Base-by-base conservation (phyloP, 2,113 vertebrate species). In the Ovis aries region DNA sequence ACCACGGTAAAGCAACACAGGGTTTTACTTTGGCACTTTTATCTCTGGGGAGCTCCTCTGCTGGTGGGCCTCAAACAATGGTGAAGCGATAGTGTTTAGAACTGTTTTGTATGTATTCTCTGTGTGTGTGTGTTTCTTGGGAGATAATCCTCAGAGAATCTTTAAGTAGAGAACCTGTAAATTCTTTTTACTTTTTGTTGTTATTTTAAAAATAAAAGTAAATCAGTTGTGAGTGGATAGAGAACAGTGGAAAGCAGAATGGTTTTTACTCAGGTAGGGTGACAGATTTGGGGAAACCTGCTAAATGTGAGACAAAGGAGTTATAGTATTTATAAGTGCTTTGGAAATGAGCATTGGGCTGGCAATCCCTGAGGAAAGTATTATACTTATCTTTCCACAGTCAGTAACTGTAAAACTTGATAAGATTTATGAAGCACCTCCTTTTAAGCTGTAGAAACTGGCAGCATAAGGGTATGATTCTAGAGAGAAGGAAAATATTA, bases 121-220 rank as follows among this genome's bases (percentile, higher is more conserved):
- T 15, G 21, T 21, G 17, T 80, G 43, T 0, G 43, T n/a, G 84
- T 27, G 12, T 31, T 55, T 94, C 29, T 57, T n/a, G 48, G 50
- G 85, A 36, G 31, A 31, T 60, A 90, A 82, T 78, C 33, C 36
- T 25, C 17, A 60, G 71, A 94, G 83, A 59, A 80, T 55, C 31
- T 50, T 88, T 53, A 85, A 53, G 55, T 23, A 0, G 40, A 64
- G 23, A 40, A 4, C 40, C 29, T 88, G 1, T 62, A 40, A 60
- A 67, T 82, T 7, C 33, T 87, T 94, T 86, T 84, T 5, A 82
- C 43, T 74, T 88, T 95, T 60, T 15, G 21, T 17, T 89, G 15
- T 36, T 91, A 74, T 91, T 97, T 98, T 27, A n/a, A 98, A 40
- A 83, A 89, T 89, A 60, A 91, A 84, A 8, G 15, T 19, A 71